Evolutionary conservation across 2,113 vertebrate genomes (phyloP).

Genomic region (Alligator mississippiensis): DNA sequence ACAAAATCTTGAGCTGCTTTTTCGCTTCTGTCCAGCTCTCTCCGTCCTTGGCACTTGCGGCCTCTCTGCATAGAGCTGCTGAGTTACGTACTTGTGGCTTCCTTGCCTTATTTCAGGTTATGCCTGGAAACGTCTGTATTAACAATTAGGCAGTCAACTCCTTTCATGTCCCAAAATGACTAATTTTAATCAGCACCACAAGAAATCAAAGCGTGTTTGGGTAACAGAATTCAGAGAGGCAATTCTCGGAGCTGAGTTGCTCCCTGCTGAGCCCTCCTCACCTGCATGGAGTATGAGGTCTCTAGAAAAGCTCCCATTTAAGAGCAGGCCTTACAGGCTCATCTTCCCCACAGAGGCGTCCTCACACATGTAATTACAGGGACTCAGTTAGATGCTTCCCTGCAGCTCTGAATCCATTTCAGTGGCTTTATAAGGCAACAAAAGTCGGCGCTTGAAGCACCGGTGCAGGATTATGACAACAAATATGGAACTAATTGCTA

Average conservation of each 20-base stretch:
- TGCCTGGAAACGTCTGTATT: slow-evolving; percentile 59
- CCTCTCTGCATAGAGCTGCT: rapidly evolving
- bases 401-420: neutral
- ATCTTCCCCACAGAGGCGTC: neutral
- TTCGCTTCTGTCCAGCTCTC: neutral
- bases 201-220: slow-evolving; percentile 48
- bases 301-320: neutral
- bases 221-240: neutral
- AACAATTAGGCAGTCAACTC: slow-evolving; percentile 56
- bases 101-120: slow-evolving; percentile 56
- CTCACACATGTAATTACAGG: slow-evolving; percentile 43
- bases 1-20: neutral
- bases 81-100: neutral
- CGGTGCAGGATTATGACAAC: neutral
- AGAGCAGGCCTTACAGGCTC: neutral
- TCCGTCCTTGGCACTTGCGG: neutral
- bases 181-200: slow-evolving; percentile 50
- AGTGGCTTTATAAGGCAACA: rapidly evolving
- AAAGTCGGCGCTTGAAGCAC: neutral
- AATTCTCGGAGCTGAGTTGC: neutral
- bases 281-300: neutral
- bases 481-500: neutral
- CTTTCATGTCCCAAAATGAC: slow-evolving; percentile 67
- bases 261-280: neutral
- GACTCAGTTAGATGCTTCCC: neutral